Conservation (phyloP, 2,113 vertebrate genomes). For the Cinclus cinclus region DNA sequence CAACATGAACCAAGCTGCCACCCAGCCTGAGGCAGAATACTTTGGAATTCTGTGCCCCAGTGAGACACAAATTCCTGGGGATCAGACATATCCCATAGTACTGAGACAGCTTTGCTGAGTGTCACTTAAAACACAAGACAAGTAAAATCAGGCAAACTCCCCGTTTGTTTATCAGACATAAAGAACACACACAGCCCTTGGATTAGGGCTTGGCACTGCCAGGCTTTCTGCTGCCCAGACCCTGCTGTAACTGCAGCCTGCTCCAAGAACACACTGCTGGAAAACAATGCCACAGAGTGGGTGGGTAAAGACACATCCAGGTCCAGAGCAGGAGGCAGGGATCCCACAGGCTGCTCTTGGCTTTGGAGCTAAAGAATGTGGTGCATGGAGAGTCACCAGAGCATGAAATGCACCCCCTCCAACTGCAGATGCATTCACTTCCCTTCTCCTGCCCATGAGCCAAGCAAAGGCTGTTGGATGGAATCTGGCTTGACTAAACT, state of each 20-base stretch:
- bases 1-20: neutral
- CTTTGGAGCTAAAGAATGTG: neutral
- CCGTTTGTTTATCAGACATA: slow-evolving; percentile 12
- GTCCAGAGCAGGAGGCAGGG: neutral
- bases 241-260: slow-evolving; percentile 11
- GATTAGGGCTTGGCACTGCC: slow-evolving; percentile 26
- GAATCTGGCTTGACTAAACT: neutral
- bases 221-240: neutral
- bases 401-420: neutral
- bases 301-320: neutral
- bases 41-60: neutral
- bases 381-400: neutral
- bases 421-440: neutral
- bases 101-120: neutral
- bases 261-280: neutral
- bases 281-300: neutral
- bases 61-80: neutral
- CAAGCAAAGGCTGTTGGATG: neutral
- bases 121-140: neutral
- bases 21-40: neutral
- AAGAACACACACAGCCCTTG: neutral
- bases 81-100: neutral
- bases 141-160: neutral
- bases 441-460: neutral
- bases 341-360: slow-evolving; percentile 1